phyloP scores from a whole-genome alignment of 1,140 invertebrate genomes.

The Argopecten irradians region DNA sequence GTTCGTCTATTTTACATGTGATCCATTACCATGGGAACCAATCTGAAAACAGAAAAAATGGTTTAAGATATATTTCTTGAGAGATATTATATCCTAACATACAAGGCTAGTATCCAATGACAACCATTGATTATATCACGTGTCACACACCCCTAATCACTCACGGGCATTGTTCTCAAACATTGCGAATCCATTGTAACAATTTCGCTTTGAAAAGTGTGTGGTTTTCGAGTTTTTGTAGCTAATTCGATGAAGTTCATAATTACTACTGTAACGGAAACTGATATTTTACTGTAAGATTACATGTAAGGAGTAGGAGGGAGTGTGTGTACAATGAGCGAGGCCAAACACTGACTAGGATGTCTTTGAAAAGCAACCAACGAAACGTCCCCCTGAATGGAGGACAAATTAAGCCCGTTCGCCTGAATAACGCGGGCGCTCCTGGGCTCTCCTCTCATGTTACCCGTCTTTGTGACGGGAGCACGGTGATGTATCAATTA shows the following conservation, averaged over 20 bases:
- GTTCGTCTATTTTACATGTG: background rate
- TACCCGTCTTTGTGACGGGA: background rate
- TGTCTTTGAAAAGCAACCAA: background rate
- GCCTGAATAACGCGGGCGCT: conserved; percentile 4
- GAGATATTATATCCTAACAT: background rate
- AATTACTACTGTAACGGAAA: background rate
- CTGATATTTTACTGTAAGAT: background rate
- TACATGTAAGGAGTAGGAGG: background rate
- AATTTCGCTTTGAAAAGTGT: background rate
- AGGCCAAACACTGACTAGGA: background rate
- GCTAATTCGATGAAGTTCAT: background rate
- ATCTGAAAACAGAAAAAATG: background rate
- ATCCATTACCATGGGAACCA: background rate
- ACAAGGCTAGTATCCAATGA: background rate
- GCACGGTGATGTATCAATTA: background rate
- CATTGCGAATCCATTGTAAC: background rate
- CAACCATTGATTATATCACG: background rate
- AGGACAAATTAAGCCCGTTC: background rate
- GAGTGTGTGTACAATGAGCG: background rate
- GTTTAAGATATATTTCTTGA: background rate
- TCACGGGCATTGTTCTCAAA: background rate
- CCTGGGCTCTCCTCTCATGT: background rate
- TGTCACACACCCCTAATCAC: background rate
- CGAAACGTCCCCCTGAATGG: background rate
- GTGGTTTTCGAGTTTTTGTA: background rate